Evolutionary conservation across 2,888 invertebrate genomes (phyloP), one percentile per base, ranked within the genome.

Genomic region (Acleris laterana): DNA sequence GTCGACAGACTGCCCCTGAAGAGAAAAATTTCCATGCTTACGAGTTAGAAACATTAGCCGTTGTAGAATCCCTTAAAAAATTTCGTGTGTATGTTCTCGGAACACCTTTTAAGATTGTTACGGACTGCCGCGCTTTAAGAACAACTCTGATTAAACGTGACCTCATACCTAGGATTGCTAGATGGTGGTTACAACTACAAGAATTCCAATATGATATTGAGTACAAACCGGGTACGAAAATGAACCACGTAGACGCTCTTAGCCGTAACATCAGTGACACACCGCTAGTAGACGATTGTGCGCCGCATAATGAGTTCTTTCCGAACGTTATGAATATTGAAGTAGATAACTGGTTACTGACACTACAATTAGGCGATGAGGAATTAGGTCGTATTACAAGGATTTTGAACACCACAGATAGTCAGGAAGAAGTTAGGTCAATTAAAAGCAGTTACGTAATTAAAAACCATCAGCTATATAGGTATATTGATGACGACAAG

Each of bases 31-130:
- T 67, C 1, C 67, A 67, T 19, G 38, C 69, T 1, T 69, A 64
- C 19, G 69, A 69, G 20, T 16, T 69, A 3, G 68, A 70, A 50
- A 70, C 70, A 0, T 17, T 66, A 3, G 58, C 68, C 6, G 69
- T 73, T 0, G 65, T 71, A 0, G 9, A 19, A 0, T 63, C 70
- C 0, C 20, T 73, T 28, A 58, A 65, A 3, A 51, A 38, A n/a
- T 70, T 73, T 22, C 17, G 69, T 5, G 61, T 63, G 0, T 72
- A 71, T 61, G 32, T 73, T 0, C 6, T 70, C 5, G 72, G 73
- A 0, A 51, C 52, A 4, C 25, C 53, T 3, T 73, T 72, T 20
- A 69, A 19, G 4, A 63, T 73, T 0, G 9, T 65, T 1, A 72
- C 71, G 3, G 73, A 73, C 25, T 73, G 71, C 17, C 69, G 59